Evolutionary conservation across 2,888 invertebrate genomes (phyloP), one percentile per base, ranked within the genome.

Genomic region (Clanis bilineata): DNA sequence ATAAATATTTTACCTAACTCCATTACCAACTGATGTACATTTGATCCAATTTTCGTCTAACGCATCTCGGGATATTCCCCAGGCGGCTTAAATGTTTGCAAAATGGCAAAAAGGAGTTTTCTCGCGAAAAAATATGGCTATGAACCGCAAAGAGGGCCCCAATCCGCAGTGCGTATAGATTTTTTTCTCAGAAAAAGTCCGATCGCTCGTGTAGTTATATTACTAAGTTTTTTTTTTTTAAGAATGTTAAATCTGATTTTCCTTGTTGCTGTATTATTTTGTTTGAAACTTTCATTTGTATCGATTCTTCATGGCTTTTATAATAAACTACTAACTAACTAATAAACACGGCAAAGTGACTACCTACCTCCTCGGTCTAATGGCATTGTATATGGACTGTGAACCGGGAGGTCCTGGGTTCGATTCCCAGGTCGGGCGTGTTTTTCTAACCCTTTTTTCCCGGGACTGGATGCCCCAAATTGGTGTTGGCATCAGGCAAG

Each of bases 1-100:
- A 28, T 51, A 51, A 51, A 51, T 32, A 51, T 51, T 51, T 51
- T 51, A 51, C 51, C 18, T 28, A 51, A 51, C 51, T 51, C 51
- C 32, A 51, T 51, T 51, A 32, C 51, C 5, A 28, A 28, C 51
- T 32, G 51, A 51, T 51, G 51, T 51, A 51, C 51, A 51, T 51
- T 51, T 70, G 69, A 72, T 74, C 68, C 69, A 71, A 71, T 74
- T 73, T 68, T 67, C 64, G 58, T 51, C 51, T 62, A 61, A 65
- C 66, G 64, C 63, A 67, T 70, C 63, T 63, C 63, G 59, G 58
- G 66, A 73, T 78, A 72, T 77, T 75, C 76, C 76, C 62, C 32
- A n/a, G 68, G 67, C 69, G 66, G 69, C 69, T 67, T 66, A 71
- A 79, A 77, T 76, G 72, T 75, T 72, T 73, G 68, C 68, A 69